Conservation (phyloP, 1,140 invertebrate genomes). For the Cardiocondyla obscurior region DNA sequence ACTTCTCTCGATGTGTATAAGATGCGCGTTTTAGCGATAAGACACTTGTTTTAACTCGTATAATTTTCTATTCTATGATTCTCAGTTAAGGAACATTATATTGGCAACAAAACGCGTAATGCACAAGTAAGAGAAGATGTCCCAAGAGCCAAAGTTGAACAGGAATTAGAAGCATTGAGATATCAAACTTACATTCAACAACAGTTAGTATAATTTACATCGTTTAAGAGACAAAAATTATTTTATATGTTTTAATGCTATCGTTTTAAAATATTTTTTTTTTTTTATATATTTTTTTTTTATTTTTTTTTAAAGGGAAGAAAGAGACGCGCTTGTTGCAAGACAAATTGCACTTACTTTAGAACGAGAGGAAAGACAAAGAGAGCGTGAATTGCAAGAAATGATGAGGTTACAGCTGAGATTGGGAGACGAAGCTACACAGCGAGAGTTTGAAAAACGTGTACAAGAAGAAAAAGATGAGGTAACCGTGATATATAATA, state of each 20-base stretch:
- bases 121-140: constrained; percentile 95
- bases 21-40: neutral
- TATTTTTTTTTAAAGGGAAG: constrained; percentile 84
- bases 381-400: constrained; percentile 82
- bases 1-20: neutral
- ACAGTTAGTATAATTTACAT: constrained; percentile 84
- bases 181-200: constrained; percentile 87
- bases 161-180: constrained; percentile 88
- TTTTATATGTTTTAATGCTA: too few relatives aligned
- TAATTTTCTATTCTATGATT: constrained; percentile 58
- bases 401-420: constrained; percentile 81
- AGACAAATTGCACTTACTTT: constrained; percentile 87
- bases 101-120: constrained; percentile 93
- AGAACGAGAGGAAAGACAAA: constrained; percentile 85
- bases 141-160: constrained; percentile 92
- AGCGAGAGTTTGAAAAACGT: constrained; percentile 78
- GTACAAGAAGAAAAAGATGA: constrained; percentile 88
- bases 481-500: constrained; percentile 74
- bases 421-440: constrained; percentile 81
- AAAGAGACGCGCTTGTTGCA: constrained; percentile 88
- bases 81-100: constrained; percentile 91
- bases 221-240: neutral
- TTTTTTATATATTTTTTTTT: neutral
- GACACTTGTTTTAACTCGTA: neutral
- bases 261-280: neutral